These are phyloP conservation scores for Poecile atricapillus DNA, from an alignment of 2,113 vertebrate genomes.

Conservation along the genomic window DNA sequence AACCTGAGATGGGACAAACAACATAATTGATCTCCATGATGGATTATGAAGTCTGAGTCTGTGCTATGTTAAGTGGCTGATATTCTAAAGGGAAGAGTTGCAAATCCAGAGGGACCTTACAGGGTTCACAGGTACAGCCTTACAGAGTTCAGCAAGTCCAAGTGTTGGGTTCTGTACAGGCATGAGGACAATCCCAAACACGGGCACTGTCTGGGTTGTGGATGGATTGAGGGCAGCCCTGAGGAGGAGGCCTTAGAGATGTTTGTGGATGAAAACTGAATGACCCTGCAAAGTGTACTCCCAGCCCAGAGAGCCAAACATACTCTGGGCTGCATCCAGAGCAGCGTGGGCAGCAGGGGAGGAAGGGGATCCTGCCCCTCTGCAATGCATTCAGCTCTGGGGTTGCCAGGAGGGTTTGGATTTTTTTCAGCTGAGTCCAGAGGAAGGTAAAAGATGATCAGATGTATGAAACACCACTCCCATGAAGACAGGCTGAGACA, in stretches of 20 bases:
- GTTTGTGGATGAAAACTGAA: not conserved
- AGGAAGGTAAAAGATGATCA: not conserved
- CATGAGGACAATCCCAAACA: not conserved
- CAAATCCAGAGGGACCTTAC: not conserved
- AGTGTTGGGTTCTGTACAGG: not conserved
- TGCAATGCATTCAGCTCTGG: not conserved
- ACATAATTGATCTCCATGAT: not conserved
- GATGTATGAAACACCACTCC: not conserved
- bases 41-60: not conserved
- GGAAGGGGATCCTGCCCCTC: not conserved
- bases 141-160: not conserved
- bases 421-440: not conserved
- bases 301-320: not conserved
- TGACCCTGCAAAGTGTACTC: not conserved
- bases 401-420: not conserved
- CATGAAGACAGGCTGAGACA: not conserved
- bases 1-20: not conserved
- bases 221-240: not conserved
- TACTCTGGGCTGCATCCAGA: not conserved
- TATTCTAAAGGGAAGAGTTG: not conserved
- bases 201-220: not conserved
- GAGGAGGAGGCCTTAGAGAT: not conserved
- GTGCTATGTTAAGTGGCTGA: not conserved
- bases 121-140: too few species aligned
- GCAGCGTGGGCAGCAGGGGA: accelerated